phyloP scores from a whole-genome alignment of 2,888 invertebrate species.

The Noctuana brunneofusca region DNA sequence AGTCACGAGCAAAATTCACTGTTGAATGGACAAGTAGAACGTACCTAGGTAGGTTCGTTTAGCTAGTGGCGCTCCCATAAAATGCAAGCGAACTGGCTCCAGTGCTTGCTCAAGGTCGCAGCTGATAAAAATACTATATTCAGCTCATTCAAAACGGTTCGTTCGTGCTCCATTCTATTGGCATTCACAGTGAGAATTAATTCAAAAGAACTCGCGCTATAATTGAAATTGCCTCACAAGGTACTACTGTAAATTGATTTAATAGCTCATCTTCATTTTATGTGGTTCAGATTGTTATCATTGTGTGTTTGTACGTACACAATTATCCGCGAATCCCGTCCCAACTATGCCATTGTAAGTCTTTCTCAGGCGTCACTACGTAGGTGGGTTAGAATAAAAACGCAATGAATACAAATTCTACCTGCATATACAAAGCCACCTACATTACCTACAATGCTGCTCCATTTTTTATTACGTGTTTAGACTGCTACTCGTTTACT shows the following conservation, averaged over 20 bases:
- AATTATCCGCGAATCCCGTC: slow-evolving; percentile 29
- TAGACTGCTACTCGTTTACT: slow-evolving; percentile 17
- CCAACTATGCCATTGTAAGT: slow-evolving; percentile 30
- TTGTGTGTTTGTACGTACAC: slow-evolving; percentile 19
- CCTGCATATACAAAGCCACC: slow-evolving; percentile 21
- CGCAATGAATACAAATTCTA: slow-evolving; percentile 36
- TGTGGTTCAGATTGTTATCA: slow-evolving; percentile 30
- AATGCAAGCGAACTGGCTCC: slow-evolving; percentile 65
- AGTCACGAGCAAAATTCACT: slow-evolving; percentile 32
- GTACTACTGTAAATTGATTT: slow-evolving; percentile 40
- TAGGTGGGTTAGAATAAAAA: slow-evolving; percentile 32
- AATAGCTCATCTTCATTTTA: slow-evolving; percentile 37
- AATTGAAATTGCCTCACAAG: slow-evolving; percentile 46
- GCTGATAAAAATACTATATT: slow-evolving; percentile 63
- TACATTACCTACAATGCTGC: slow-evolving; percentile 10
- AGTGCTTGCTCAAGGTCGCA: slow-evolving; percentile 63
- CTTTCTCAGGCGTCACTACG: slow-evolving; percentile 26
- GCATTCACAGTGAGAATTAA: slow-evolving; percentile 55
- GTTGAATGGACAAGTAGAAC: slow-evolving; percentile 32
- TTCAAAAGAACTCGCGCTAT: slow-evolving; percentile 48
- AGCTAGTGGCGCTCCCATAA: slow-evolving; percentile 56
- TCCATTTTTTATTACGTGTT: slow-evolving; percentile 18
- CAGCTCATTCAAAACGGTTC: slow-evolving; percentile 50
- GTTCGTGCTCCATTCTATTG: slow-evolving; percentile 44
- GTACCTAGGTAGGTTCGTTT: slow-evolving; percentile 40